Evolutionary conservation across 2,888 invertebrate genomes (phyloP), one percentile per base, ranked within the genome.

Genomic region (Polydrusus cervinus): DNA sequence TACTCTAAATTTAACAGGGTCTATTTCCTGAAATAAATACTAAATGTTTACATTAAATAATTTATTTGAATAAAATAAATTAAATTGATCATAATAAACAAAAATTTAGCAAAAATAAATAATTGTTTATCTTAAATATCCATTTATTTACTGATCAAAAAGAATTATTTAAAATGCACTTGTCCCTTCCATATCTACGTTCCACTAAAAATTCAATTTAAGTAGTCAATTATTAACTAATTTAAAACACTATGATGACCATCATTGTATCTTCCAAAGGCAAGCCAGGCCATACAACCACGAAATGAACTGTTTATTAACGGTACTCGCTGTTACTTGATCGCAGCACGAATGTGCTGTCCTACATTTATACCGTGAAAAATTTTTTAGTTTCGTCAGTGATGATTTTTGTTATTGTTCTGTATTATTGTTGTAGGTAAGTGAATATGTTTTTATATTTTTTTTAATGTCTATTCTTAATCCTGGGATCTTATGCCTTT

Each of bases 221-320:
- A 38, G 11, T 38, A 18, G 55, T n/a, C 14, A 55, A 55, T 60
- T 60, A 38, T 38, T 16, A 18, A 38, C 16, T 7, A 60, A 60
- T 60, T 60, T 38, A 60, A 60, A 34, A 30, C 38, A 60, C 16
- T 38, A 60, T 16, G 30, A 30, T 30, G 57, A 38, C 57, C 38
- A 38, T 38, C 34, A 55, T 16, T 38, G 40, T n/a, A 72, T 67
- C 72, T 38, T 40, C 11, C 43, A 67, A 40, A 25, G 53, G 40
- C 67, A 20, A 25, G 34, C 9, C 51, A 64, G 49, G 20, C 66
- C 57, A 38, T 57, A 72, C 66, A 49, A 57, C 66, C 47, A 60
- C 72, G 47, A 65, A 60, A 67, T 72, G 34, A 72, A 72, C 72
- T 74, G 73, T 74, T 62, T 51, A 74, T 68, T 74, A 74, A 74